Percentiles rank a stretch among this genome's conserved stretches.
These are phyloP conservation scores for Rhynchophorus ferrugineus DNA, from an alignment of 1,140 invertebrate genomes.

Conservation along the genomic window DNA sequence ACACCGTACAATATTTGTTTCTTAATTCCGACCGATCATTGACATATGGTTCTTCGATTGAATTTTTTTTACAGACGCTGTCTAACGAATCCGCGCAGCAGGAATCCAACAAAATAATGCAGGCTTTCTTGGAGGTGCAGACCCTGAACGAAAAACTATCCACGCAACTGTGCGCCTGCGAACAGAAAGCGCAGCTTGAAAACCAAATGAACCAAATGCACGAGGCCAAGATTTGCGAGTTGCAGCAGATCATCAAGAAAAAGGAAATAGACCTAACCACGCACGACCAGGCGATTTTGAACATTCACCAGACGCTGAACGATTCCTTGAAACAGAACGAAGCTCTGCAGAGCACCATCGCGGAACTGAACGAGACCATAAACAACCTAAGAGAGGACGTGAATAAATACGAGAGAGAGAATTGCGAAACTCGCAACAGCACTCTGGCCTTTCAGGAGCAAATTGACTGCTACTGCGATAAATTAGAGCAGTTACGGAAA, in stretches of 20 bases:
- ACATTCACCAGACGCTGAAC: conserved; percentile 25
- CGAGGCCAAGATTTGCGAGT: conserved; percentile 28
- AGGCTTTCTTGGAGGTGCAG: conserved; percentile 26
- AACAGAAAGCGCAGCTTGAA: conserved; percentile 26
- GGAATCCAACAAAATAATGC: conserved; percentile 25
- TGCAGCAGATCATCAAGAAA: conserved; percentile 22
- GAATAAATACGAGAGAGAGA: conserved; percentile 22
- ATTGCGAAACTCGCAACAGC: conserved; percentile 10
- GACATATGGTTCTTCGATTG: too few relatives aligned
- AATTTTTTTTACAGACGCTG: conserved; percentile 25
- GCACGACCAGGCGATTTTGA: conserved; percentile 23
- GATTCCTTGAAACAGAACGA: conserved; percentile 26
- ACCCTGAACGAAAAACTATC: conserved; percentile 24
- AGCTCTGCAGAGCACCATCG: conserved; percentile 25
- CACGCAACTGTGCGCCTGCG: conserved; percentile 22
- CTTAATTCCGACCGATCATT: too few relatives aligned
- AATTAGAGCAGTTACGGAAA: conserved; percentile 15
- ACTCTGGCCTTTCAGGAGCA: conserved; percentile 15
- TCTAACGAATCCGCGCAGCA: conserved; percentile 27
- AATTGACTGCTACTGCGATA: conserved; percentile 18
- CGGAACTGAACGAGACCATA: conserved; percentile 22
- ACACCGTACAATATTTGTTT: too few relatives aligned
- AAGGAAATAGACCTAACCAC: conserved; percentile 25
- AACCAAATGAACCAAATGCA: conserved; percentile 28
- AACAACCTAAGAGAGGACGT: conserved; percentile 20